A percentile compares a stretch with the other conserved stretches of the same genome.
These are phyloP conservation scores for Thunnus thynnus DNA, from an alignment of 2,113 vertebrate genomes.

Conservation along the genomic window DNA sequence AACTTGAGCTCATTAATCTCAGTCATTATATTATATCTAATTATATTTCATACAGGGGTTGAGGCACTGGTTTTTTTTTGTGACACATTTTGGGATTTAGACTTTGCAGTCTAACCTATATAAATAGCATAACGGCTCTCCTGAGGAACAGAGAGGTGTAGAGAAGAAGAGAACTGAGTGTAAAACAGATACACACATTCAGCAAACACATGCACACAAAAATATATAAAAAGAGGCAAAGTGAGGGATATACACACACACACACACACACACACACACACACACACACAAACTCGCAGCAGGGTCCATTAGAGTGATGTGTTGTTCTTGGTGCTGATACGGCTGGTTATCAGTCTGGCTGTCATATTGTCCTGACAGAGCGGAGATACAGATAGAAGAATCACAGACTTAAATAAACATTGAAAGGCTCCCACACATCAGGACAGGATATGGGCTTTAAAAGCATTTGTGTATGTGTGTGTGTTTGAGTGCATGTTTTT, in stretches of 20 bases:
- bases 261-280: constrained; percentile 1
- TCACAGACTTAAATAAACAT: constrained; percentile 61
- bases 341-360: constrained; percentile 59
- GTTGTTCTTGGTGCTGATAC: constrained; percentile 51
- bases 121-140: too few species aligned
- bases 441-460: constrained; percentile 46
- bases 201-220: not conserved
- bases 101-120: not conserved
- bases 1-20: constrained; percentile 48
- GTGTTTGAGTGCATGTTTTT: not conserved
- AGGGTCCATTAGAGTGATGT: constrained; percentile 48
- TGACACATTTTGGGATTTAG: not conserved
- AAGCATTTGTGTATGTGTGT: constrained; percentile 29
- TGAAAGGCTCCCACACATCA: constrained; percentile 43
- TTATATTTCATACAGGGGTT: constrained; percentile 22
- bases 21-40: not conserved
- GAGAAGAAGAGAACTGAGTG: not conserved
- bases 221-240: not conserved
- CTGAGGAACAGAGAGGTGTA: not conserved
- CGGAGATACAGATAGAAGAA: constrained; percentile 57
- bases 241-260: not conserved
- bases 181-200: not conserved
- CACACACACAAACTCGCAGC: constrained; percentile 9
- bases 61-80: not conserved
- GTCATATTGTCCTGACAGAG: constrained; percentile 51